Evolutionary conservation across 2,797 vertebrate genomes (phyloP).

Genomic region (Zenarchopterus dispar): DNA sequence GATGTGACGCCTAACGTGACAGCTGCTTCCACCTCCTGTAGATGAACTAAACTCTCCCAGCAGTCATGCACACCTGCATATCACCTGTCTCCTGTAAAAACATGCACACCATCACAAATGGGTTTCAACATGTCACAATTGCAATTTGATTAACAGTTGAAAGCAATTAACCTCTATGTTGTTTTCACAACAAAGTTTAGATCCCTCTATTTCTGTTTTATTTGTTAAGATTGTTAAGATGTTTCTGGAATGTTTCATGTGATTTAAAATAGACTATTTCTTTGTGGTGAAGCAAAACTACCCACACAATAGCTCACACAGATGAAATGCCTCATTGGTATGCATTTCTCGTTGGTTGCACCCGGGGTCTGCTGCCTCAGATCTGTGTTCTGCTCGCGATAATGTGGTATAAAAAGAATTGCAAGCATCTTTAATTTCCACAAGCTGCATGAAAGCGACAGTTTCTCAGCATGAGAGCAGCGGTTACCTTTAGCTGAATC

Average conservation of each 20-base stretch:
- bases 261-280: constrained; percentile 3
- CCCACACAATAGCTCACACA: background rate
- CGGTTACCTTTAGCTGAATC: constrained; percentile 5
- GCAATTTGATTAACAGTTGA: no score
- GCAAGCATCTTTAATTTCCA: background rate
- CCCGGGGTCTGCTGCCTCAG: background rate
- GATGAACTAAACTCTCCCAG: background rate
- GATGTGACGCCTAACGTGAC: constrained; percentile 2
- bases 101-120: background rate
- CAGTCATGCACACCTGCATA: background rate
- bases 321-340: constrained; percentile 1
- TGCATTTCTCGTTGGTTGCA: background rate
- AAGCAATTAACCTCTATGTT: no score
- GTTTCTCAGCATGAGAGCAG: constrained; percentile 10
- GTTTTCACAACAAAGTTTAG: background rate
- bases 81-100: background rate
- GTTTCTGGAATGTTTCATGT: background rate
- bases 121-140: constrained; percentile 1
- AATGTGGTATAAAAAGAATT: background rate
- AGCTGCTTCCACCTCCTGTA: constrained; percentile 25
- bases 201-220: background rate
- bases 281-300: constrained; percentile 9
- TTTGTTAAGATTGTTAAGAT: background rate
- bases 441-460: background rate
- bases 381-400: background rate